Evolutionary conservation across 2,797 vertebrate species (phyloP).

Genomic region (Sorex maritimensis): DNA sequence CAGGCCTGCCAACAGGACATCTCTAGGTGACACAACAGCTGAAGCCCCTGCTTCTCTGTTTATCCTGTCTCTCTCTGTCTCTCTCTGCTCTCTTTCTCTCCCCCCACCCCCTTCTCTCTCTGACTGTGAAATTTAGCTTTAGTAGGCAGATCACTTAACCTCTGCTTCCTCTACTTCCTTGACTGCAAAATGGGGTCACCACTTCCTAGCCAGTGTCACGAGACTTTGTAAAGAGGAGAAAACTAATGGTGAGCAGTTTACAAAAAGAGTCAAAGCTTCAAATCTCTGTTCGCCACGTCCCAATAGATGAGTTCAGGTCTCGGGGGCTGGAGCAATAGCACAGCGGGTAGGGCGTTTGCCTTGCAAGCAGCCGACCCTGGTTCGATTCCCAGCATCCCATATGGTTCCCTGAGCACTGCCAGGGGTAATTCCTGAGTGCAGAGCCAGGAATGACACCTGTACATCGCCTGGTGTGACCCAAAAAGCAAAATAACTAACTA

Average conservation of each 20-base stretch:
- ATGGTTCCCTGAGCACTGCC: no score
- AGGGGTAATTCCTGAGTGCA: no score
- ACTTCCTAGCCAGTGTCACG: conserved; percentile 42
- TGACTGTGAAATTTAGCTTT: conserved; percentile 43
- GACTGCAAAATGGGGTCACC: conserved; percentile 60
- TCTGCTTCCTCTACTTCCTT: conserved; percentile 72
- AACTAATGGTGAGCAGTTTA: conserved; percentile 16
- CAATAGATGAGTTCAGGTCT: neutral
- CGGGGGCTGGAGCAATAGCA: no score
- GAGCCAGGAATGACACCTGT: no score
- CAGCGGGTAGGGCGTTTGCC: no score
- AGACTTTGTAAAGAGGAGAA: conserved; percentile 47
- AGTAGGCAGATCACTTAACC: conserved; percentile 53
- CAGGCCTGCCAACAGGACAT: neutral
- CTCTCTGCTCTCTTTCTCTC: no score
- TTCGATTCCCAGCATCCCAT: no score
- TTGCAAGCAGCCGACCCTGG: no score
- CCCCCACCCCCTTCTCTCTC: neutral
- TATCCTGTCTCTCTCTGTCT: no score
- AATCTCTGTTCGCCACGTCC: neutral
- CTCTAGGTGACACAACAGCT: neutral
- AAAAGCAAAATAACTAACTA: no score
- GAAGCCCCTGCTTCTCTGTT: neutral
- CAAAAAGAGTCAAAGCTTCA: neutral
- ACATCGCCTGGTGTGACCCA: no score